Evolutionary conservation across 2,113 vertebrate species (phyloP), one percentile per base, ranked within the genome.

Genomic region (Trichomycterus rosablanca): DNA sequence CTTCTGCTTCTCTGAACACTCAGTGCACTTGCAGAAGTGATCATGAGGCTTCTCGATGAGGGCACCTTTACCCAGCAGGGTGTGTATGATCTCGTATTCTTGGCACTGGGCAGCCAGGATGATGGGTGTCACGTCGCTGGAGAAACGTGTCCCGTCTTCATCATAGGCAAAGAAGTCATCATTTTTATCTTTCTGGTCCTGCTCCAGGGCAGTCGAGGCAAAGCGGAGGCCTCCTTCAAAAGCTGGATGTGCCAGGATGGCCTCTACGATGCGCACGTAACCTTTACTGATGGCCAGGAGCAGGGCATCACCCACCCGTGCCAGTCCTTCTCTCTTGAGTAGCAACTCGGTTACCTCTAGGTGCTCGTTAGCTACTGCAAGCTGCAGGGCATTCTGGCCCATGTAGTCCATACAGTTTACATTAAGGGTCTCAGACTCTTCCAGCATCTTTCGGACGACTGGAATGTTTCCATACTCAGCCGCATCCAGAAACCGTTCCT

Each of bases 381-480:
- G 72, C 80, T 98, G 95, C 73, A 98, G 76, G 2, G 93, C 90
- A 0, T 96, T 98, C 74, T 98, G 95, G 35, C 95, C 95, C 95
- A 98, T 98, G 74, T 98, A 98, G 82, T 98, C 95, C 1, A 98
- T 93, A 0, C 93, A 97, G 49, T 98, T 98, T 44, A 93, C 93
- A 77, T 98, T 97, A 52, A 98, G 87, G 0, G 89, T 89, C 70
- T 78, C 79, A 44, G 89, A 91, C 74, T 92, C 91, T 57, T 93
- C 91, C 37, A 93, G 80, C 91, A 93, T 93, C 74, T 89, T 91
- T 75, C 91, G 89, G 64, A 93, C 89, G 57, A 92, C 89, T 0
- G 91, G 91, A 70, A 93, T 93, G 83, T 93, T 93, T 8, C 91
- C 91, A 0, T 93, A 93, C 75, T 93, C 91, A 0, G 91, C 91